Conservation (phyloP, 2,113 vertebrate genomes). For the Hippoglossus stenolepis region DNA sequence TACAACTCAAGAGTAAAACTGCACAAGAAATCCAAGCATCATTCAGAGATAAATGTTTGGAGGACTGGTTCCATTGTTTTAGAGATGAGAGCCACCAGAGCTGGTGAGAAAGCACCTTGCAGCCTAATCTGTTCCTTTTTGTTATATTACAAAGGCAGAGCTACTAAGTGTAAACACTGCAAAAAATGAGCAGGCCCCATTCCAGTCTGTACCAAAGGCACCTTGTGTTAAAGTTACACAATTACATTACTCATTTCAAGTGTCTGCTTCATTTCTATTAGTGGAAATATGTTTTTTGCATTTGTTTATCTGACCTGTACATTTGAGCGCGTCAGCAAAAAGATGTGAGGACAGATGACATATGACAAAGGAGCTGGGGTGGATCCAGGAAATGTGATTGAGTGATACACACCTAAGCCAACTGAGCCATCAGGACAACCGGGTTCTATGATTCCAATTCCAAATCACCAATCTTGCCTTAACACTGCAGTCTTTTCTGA, state of each 20-base stretch:
- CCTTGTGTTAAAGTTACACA: too few species aligned
- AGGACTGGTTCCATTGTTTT: too few species aligned
- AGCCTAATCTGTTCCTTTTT: background rate
- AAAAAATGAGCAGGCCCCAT: background rate
- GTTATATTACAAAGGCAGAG: background rate
- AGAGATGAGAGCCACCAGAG: background rate
- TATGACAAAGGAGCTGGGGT: background rate
- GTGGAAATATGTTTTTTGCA: too few species aligned
- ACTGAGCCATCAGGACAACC: too few species aligned
- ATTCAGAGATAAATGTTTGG: too few species aligned
- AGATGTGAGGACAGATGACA: background rate
- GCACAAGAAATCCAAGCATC: too few species aligned
- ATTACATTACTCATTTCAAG: too few species aligned
- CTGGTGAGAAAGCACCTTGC: background rate
- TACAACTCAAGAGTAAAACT: too few species aligned
- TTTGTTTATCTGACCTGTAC: too few species aligned
- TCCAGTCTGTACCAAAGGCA: too few species aligned
- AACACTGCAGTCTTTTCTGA: background rate
- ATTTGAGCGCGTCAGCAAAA: too few species aligned
- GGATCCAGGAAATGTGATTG: constrained; percentile 13
- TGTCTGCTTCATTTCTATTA: too few species aligned
- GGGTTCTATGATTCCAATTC: background rate
- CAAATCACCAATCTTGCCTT: background rate
- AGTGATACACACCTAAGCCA: background rate
- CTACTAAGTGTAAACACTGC: background rate